Evolutionary conservation across 2,888 invertebrate species (phyloP).

Genomic region (Pasiphila rectangulata): DNA sequence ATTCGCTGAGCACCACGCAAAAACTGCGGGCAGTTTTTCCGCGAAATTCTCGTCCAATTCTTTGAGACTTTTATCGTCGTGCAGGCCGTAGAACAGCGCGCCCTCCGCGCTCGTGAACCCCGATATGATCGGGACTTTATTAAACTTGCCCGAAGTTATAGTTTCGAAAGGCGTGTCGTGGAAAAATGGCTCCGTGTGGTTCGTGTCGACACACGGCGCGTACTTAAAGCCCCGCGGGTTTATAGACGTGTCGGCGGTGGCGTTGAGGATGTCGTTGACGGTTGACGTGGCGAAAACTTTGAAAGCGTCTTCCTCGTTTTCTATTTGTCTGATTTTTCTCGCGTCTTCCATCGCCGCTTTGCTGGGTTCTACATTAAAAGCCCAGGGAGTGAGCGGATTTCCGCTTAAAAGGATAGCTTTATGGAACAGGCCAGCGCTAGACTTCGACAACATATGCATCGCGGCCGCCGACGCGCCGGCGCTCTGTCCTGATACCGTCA

Average conservation of each 20-base stretch:
- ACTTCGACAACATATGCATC: constrained; percentile 61
- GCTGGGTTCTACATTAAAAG: constrained; percentile 57
- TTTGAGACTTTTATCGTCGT: constrained; percentile 46
- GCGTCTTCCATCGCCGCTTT: constrained; percentile 55
- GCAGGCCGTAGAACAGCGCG: constrained; percentile 60
- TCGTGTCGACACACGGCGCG: constrained; percentile 59
- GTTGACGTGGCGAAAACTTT: constrained; percentile 49
- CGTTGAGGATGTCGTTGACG: constrained; percentile 45
- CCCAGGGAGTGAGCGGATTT: constrained; percentile 60
- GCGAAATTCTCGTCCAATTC: constrained; percentile 55
- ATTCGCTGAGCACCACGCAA: constrained; percentile 56
- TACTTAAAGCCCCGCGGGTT: constrained; percentile 65
- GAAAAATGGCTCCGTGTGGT: constrained; percentile 60
- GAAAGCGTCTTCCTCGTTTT: constrained; percentile 45
- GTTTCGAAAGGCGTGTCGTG: constrained; percentile 59
- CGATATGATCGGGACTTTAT: constrained; percentile 62
- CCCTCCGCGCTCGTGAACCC: constrained; percentile 62
- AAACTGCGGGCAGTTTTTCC: constrained; percentile 60
- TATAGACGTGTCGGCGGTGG: constrained; percentile 52
- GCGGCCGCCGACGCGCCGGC: constrained; percentile 64
- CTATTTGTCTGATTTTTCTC: constrained; percentile 46
- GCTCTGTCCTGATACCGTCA: constrained; percentile 68
- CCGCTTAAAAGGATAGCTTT: constrained; percentile 68
- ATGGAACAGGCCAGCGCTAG: constrained; percentile 63
- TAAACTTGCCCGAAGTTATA: constrained; percentile 57